Evolutionary conservation across 2,888 invertebrate species (phyloP), one percentile per base, ranked within the genome.

Genomic region (Pharmacophagus antenor): DNA sequence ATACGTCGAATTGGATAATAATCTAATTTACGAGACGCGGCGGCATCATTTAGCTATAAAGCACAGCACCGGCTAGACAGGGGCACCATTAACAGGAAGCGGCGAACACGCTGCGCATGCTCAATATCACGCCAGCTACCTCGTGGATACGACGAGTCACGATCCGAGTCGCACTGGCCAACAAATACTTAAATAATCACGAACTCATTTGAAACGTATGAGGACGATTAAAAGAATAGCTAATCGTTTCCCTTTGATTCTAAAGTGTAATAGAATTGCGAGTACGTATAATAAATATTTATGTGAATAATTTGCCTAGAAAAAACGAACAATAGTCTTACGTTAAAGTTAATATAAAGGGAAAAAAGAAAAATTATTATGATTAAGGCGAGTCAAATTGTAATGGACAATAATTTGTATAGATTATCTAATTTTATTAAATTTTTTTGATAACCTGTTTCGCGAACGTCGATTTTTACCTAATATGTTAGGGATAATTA

Each of bases 41-140:
- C 61, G 56, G 46, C 55, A 63, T 65, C 60, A 63, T 70, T 68
- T 63, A 64, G 65, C 59, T 65, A 63, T 61, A 68, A 63, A 58
- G 63, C 59, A 62, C 64, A 63, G 62, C 61, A 66, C 62, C 69
- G 68, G 70, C 70, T 70, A 73, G 73, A 72, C 71, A 66, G 70
- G 67, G 73, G 73, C 74, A 75, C 80, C 82, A 81, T 82, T 82
- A 82, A 78, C 85, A 86, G 87, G 87, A 88, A 88, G 77, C 77
- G 62, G 62, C 65, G 67, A 65, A 73, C 80, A 80, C 75, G 77
- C 70, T 71, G 75, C 73, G 86, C 84, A 85, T 87, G 79, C 80
- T 74, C 76, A 83, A 85, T 79, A 48, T 56, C 48, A 65, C 54
- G 54, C 49, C 31, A 59, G 62, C 62, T 64, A 62, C 68, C 69